These are phyloP conservation scores for Teinopalpus imperialis DNA, from an alignment of 2,888 invertebrate species.

Conservation along the genomic window DNA sequence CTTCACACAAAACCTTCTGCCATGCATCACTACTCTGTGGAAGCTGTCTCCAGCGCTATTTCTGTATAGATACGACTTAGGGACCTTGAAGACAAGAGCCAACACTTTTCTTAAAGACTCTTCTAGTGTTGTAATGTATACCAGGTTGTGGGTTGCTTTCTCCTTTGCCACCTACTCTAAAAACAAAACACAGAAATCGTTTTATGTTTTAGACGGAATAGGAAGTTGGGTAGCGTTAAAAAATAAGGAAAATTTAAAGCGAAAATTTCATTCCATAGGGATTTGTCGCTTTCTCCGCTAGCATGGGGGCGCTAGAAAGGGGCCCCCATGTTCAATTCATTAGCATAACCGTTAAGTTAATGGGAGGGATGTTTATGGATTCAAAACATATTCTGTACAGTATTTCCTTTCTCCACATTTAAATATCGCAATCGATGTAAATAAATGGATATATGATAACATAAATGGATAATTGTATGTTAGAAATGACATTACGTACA, in stretches of 20 bases:
- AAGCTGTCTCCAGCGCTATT: no score
- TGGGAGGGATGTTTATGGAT: constrained; percentile 43
- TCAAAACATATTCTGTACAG: constrained; percentile 37
- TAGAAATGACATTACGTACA: no score
- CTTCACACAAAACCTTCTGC: no score
- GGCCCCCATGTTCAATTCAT: constrained; percentile 49
- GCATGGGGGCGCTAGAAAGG: constrained; percentile 36
- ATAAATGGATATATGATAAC: background rate
- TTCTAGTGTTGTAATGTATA: background rate
- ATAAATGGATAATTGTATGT: no score
- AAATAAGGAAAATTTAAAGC: constrained; percentile 15
- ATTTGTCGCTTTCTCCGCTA: constrained; percentile 21
- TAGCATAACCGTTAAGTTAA: constrained; percentile 52
- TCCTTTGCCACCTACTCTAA: no score
- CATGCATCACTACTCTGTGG: no score
- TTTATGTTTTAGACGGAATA: background rate
- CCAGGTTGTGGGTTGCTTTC: no score
- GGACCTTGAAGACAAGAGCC: no score
- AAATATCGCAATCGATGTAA: constrained; percentile 10
- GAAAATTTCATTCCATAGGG: constrained; percentile 12
- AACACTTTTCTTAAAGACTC: no score
- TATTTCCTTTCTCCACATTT: constrained; percentile 14
- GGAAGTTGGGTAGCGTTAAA: background rate
- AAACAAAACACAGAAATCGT: no score
- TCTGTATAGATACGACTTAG: no score